Evolutionary conservation across 2,888 invertebrate genomes (phyloP), one percentile per base, ranked within the genome.

Genomic region (Tinea trinotella): DNA sequence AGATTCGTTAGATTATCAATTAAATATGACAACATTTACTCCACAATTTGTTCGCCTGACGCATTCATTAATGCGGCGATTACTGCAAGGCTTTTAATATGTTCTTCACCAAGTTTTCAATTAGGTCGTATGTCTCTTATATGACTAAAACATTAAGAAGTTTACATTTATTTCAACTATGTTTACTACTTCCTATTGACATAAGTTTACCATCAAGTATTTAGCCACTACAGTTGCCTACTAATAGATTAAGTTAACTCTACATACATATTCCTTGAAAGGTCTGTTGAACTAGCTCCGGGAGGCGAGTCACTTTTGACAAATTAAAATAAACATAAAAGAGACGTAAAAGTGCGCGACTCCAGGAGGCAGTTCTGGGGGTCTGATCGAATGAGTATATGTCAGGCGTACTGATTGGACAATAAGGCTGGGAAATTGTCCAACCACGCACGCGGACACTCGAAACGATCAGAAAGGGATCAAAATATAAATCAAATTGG

Each of bases 361-460:
- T 70, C 71, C 71, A 60, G 40, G 68, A 63, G 69, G 72, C 75
- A 76, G 76, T 68, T 66, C 59, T 62, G 62, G 62, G 70, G 63
- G 65, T 76, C 82, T 70, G 77, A 74, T 76, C 67, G 70, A 67
- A 65, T 72, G 74, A 74, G 81, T 68, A 68, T 64, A 58, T 60
- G 60, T 83, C 83, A 83, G 68, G 82, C 85, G 70, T 80, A 77
- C 88, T 86, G 88, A 89, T 90, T 90, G 88, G 88, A 84, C 88
- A 88, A 89, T 89, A 90, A 91, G 91, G 90, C 91, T 90, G 91
- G 91, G 90, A 84, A 80, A 87, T 89, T 90, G 89, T 87, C 89
- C 89, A 90, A 90, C 90, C 89, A 86, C 82, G 88, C 78, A 82
- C 81, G 87, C 88, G 88, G 84, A 84, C 84, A 73, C 84, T 74